Evolutionary conservation across 1,140 invertebrate species (phyloP).

Genomic region (Lerema accius): DNA sequence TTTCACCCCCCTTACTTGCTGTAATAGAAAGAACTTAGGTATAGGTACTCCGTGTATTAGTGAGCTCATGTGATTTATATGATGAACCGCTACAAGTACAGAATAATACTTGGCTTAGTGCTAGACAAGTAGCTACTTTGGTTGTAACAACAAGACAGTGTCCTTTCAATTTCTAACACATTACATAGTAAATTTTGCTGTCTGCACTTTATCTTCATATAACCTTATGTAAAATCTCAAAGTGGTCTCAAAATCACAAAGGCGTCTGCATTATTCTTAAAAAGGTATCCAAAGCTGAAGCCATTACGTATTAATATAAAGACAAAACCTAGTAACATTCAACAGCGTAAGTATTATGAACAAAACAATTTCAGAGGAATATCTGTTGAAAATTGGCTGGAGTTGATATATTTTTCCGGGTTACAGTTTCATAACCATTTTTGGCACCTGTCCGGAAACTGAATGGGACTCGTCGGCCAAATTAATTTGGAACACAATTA

Average conservation of each 20-base stretch:
- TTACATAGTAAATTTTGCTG: too few species aligned
- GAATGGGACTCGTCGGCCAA: conserved; percentile 13
- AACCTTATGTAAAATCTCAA: too few species aligned
- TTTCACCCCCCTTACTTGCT: background rate
- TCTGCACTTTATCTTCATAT: too few species aligned
- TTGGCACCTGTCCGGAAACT: conserved; percentile 14
- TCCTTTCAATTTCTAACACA: too few species aligned
- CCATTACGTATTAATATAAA: background rate
- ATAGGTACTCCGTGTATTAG: background rate
- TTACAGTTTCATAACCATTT: conserved; percentile 17
- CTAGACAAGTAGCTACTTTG: too few species aligned
- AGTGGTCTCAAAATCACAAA: too few species aligned
- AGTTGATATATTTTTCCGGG: conserved; percentile 10
- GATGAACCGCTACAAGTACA: too few species aligned
- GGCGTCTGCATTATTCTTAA: too few species aligned
- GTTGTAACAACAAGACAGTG: too few species aligned
- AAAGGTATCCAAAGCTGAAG: background rate
- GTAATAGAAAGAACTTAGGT: background rate
- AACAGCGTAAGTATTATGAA: background rate
- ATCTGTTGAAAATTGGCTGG: conserved; percentile 1
- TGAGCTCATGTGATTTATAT: too few species aligned
- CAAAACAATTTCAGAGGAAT: conserved; percentile 2
- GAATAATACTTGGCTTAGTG: too few species aligned
- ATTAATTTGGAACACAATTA: conserved; percentile 24
- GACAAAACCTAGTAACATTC: background rate